phyloP scores from a whole-genome alignment of 1,140 invertebrate genomes.

The Lepidostoma basale region DNA sequence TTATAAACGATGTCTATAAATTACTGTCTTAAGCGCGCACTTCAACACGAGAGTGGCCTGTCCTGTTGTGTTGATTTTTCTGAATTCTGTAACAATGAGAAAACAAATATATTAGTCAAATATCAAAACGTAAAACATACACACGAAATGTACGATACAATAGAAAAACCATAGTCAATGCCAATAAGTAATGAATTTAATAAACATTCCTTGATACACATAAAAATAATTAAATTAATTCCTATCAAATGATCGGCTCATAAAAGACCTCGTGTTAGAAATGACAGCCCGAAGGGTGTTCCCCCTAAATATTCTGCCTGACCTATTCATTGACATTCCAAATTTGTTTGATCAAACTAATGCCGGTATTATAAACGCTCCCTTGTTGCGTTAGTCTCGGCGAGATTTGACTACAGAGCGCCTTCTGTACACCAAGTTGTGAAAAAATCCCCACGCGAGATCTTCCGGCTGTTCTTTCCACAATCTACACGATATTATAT shows the following conservation, averaged over 20 bases:
- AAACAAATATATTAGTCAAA: slow-evolving; percentile 42
- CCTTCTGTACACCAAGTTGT: slow-evolving; percentile 17
- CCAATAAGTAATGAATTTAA: not conserved
- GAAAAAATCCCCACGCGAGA: slow-evolving; percentile 14
- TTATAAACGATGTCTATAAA: slow-evolving; percentile 30
- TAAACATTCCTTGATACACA: not conserved
- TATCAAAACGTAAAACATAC: no score
- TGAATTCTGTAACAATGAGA: slow-evolving; percentile 58
- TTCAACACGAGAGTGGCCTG: slow-evolving; percentile 57
- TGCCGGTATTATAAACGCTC: slow-evolving; percentile 27
- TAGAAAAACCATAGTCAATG: not conserved
- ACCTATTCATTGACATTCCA: slow-evolving; percentile 26
- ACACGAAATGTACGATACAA: no score
- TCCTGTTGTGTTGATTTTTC: slow-evolving; percentile 60
- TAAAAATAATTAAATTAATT: not conserved
- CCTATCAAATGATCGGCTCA: slow-evolving; percentile 12
- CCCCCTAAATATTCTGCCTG: slow-evolving; percentile 23
- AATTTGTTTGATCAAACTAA: slow-evolving; percentile 38
- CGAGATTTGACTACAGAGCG: not conserved
- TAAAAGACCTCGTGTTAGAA: not conserved
- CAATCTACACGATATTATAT: slow-evolving; percentile 28
- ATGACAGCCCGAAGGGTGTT: slow-evolving; percentile 15
- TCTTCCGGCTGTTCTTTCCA: slow-evolving; percentile 1
- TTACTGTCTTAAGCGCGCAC: slow-evolving; percentile 22
- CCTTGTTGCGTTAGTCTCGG: slow-evolving; percentile 7